Evolutionary conservation across 2,113 vertebrate genomes (phyloP).

Genomic region (Apodemus speciosus): DNA sequence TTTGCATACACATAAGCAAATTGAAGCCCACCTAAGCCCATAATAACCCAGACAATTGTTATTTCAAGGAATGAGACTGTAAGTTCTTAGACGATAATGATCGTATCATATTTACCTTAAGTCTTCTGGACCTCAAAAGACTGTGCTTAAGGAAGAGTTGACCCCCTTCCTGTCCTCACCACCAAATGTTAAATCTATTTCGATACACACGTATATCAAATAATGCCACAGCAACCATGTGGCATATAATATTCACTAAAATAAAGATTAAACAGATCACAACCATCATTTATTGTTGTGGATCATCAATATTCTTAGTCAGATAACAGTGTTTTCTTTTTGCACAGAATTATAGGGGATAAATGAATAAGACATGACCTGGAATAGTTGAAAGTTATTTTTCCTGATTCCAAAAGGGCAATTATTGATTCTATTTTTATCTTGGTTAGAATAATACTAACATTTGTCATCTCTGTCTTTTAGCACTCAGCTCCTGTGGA

Average conservation of each 20-base stretch:
- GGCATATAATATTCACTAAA: slow-evolving; percentile 51
- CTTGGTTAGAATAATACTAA: slow-evolving; percentile 83
- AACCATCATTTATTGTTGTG: slow-evolving; percentile 69
- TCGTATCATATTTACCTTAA: background rate
- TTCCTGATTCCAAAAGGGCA: slow-evolving; percentile 81
- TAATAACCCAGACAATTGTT: background rate
- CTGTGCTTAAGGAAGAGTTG: background rate
- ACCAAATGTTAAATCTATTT: background rate
- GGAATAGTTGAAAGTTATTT: slow-evolving; percentile 78
- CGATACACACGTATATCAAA: background rate
- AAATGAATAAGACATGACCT: slow-evolving; percentile 82
- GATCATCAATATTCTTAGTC: slow-evolving; percentile 69
- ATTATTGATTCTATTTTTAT: slow-evolving; percentile 88
- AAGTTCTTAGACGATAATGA: background rate
- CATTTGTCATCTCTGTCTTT: slow-evolving; percentile 86
- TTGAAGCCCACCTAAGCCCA: background rate
- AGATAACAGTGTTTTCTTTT: slow-evolving; percentile 38
- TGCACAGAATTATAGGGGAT: slow-evolving; percentile 74
- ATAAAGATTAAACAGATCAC: slow-evolving; percentile 64
- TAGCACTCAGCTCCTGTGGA: slow-evolving; percentile 77
- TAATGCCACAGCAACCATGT: background rate
- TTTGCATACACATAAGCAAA: background rate
- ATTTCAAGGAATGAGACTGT: background rate
- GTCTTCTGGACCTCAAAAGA: background rate
- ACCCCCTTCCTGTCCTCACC: background rate